Percentiles rank a stretch among this genome's conserved stretches.
phyloP scores from a whole-genome alignment of 1,140 invertebrate genomes.

The Ostrea edulis region DNA sequence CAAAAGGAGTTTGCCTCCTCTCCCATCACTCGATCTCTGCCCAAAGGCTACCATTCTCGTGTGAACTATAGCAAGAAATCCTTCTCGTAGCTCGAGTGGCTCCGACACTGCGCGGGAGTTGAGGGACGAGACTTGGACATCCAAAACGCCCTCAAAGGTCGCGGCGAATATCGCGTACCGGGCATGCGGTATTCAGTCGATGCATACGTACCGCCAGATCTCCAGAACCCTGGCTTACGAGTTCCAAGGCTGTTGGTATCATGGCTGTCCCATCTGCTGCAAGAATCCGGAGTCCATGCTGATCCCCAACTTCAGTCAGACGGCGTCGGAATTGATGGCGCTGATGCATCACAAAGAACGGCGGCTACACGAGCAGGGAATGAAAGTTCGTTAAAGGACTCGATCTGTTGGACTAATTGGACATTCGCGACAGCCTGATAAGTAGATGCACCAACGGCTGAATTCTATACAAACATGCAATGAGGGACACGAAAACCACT shows the following conservation, averaged over 20 bases:
- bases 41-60: constrained; percentile 50
- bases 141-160: constrained; percentile 54
- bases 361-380: constrained; percentile 13
- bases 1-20: constrained; percentile 37
- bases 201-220: constrained; percentile 37
- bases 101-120: background rate
- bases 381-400: constrained; percentile 50
- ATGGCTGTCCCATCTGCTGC: constrained; percentile 57
- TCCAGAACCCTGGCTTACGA: constrained; percentile 53
- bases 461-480: background rate
- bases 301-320: constrained; percentile 36
- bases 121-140: constrained; percentile 17
- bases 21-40: constrained; percentile 44
- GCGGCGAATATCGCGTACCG: constrained; percentile 44
- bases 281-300: background rate
- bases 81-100: constrained; percentile 47
- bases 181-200: constrained; percentile 52
- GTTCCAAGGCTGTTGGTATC: constrained; percentile 61
- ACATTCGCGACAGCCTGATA: constrained; percentile 15
- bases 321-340: constrained; percentile 52
- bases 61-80: constrained; percentile 48
- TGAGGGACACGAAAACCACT: constrained; percentile 6
- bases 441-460: constrained; percentile 23
- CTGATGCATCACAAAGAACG: constrained; percentile 42
- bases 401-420: background rate